phyloP scores from a whole-genome alignment of 2,797 vertebrate genomes.

The Acomys russatus region DNA sequence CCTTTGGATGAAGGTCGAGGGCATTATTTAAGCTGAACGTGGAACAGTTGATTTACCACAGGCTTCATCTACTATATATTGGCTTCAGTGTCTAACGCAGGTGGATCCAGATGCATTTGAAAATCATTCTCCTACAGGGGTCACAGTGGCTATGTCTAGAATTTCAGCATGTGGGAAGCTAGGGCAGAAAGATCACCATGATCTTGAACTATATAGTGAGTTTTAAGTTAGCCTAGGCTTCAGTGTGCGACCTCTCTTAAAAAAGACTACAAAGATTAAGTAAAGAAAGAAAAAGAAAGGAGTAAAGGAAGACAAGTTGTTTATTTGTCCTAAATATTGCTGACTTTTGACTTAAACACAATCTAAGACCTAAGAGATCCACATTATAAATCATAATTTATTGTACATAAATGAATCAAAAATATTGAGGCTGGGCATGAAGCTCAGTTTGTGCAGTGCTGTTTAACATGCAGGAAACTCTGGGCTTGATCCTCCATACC shows the following conservation, averaged over 20 bases:
- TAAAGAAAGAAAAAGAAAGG: background rate
- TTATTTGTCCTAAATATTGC: slow-evolving; percentile 5
- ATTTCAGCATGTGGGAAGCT: too few relatives aligned
- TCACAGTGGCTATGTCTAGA: background rate
- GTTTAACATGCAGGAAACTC: background rate
- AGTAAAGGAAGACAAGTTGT: background rate
- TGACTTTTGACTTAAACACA: background rate
- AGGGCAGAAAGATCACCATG: background rate
- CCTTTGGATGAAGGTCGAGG: slow-evolving; percentile 22
- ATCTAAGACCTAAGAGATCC: background rate
- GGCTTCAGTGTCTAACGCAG: background rate
- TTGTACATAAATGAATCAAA: background rate
- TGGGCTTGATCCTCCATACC: too few relatives aligned
- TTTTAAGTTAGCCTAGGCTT: background rate
- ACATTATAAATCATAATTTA: background rate
- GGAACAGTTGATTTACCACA: slow-evolving; percentile 12
- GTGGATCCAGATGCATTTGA: background rate
- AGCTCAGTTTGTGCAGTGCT: background rate
- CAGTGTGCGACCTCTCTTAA: background rate
- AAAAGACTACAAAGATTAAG: background rate
- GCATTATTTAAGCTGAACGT: background rate
- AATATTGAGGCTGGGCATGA: background rate
- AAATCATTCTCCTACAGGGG: background rate
- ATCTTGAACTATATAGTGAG: too few relatives aligned
- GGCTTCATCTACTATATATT: background rate